Evolutionary conservation across 1,140 invertebrate species (phyloP).

Genomic region (Danaus plexippus): DNA sequence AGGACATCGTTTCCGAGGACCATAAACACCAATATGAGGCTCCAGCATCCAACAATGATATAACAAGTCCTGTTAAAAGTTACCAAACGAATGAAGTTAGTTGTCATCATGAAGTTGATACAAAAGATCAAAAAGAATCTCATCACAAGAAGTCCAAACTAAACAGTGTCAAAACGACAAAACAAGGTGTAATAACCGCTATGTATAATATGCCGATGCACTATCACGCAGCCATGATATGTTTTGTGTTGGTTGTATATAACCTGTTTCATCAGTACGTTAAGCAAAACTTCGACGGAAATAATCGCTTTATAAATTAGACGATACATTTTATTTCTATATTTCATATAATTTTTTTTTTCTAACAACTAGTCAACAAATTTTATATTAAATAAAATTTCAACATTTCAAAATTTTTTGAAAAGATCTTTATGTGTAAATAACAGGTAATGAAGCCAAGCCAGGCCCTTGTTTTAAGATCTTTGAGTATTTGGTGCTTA

Average conservation of each 20-base stretch:
- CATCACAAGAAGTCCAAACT: constrained; percentile 25
- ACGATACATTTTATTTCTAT: constrained; percentile 17
- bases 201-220: constrained; percentile 68
- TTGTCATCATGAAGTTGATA: not conserved
- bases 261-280: constrained; percentile 68
- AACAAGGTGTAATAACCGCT: constrained; percentile 41
- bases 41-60: not conserved
- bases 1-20: not conserved
- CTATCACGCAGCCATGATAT: constrained; percentile 68
- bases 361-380: constrained; percentile 31
- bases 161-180: constrained; percentile 49
- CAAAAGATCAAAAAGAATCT: not conserved
- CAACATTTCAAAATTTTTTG: too few relatives aligned
- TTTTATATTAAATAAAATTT: constrained; percentile 2
- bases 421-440: constrained; percentile 18
- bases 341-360: constrained; percentile 21
- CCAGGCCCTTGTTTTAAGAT: constrained; percentile 14
- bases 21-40: not conserved
- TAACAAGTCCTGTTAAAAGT: constrained; percentile 12
- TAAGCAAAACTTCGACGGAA: constrained; percentile 52
- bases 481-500: constrained; percentile 58
- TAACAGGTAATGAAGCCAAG: constrained; percentile 21
- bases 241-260: constrained; percentile 69
- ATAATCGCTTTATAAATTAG: constrained; percentile 17
- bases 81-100: constrained; percentile 13